phyloP scores from a whole-genome alignment of 2,888 invertebrate species.

The Dynastes hyllus region DNA sequence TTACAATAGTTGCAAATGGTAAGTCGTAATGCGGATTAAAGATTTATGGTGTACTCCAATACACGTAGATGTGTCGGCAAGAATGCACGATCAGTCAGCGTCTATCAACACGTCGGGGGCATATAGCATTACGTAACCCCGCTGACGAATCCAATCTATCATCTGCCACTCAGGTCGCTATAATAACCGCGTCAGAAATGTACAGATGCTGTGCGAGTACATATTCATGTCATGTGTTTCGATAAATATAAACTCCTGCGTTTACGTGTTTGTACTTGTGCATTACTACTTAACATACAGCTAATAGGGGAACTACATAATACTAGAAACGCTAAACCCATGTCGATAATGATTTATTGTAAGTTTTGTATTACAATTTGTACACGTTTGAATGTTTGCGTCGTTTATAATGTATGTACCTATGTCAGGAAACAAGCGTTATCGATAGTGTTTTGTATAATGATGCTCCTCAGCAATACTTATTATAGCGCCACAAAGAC shows the following conservation, averaged over 20 bases:
- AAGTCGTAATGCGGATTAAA: slow-evolving; percentile 59
- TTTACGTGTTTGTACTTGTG: slow-evolving; percentile 28
- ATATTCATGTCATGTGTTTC: slow-evolving; percentile 53
- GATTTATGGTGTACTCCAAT: slow-evolving; percentile 58
- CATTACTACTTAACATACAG: slow-evolving; percentile 18
- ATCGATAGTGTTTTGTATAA: background rate
- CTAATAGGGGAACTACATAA: slow-evolving; percentile 15
- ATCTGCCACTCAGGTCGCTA: slow-evolving; percentile 58
- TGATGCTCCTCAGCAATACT: background rate
- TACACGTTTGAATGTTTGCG: slow-evolving; percentile 5
- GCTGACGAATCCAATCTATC: slow-evolving; percentile 60
- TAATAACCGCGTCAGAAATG: slow-evolving; percentile 58
- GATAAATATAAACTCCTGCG: slow-evolving; percentile 38
- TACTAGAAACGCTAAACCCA: slow-evolving; percentile 14
- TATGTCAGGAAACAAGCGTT: slow-evolving; percentile 4
- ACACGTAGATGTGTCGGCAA: slow-evolving; percentile 52
- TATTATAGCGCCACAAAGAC: background rate
- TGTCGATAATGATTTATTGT: slow-evolving; percentile 28
- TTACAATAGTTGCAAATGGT: slow-evolving; percentile 56
- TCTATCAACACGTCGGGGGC: slow-evolving; percentile 58
- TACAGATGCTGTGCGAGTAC: slow-evolving; percentile 53
- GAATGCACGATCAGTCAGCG: slow-evolving; percentile 61
- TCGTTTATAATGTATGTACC: background rate
- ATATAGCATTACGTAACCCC: slow-evolving; percentile 56
- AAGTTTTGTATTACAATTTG: slow-evolving; percentile 13